Percentiles rank a stretch among this genome's conserved stretches.
These are phyloP conservation scores for Acleris holmiana DNA, from an alignment of 2,888 invertebrate species.

Conservation along the genomic window DNA sequence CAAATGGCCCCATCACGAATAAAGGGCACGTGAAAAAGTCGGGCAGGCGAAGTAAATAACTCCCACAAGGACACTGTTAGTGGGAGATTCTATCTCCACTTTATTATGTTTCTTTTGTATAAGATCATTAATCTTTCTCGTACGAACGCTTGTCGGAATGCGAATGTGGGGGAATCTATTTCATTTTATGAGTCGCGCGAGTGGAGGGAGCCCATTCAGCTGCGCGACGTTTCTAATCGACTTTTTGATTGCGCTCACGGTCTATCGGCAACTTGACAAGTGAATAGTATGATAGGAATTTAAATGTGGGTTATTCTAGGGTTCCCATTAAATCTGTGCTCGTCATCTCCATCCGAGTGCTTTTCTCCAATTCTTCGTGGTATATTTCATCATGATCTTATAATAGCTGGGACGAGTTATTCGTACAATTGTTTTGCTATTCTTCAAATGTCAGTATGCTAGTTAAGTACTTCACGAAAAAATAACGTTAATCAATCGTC, in stretches of 20 bases:
- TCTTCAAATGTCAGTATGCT: too few relatives aligned
- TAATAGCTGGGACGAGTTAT: too few relatives aligned
- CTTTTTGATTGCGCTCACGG: slow-evolving; percentile 81
- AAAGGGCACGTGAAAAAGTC: slow-evolving; percentile 80
- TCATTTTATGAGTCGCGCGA: slow-evolving; percentile 83
- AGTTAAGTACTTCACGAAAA: too few relatives aligned
- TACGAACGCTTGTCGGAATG: slow-evolving; percentile 85
- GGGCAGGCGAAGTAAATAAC: slow-evolving; percentile 79
- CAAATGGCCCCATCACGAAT: slow-evolving; percentile 60
- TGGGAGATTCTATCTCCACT: slow-evolving; percentile 83
- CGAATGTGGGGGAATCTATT: slow-evolving; percentile 85
- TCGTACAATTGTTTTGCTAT: too few relatives aligned
- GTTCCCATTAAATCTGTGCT: background rate
- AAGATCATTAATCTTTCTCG: slow-evolving; percentile 84
- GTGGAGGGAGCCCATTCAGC: slow-evolving; percentile 79
- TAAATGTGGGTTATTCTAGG: slow-evolving; percentile 51
- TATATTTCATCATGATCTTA: too few relatives aligned
- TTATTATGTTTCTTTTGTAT: slow-evolving; percentile 84
- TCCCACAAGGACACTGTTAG: slow-evolving; percentile 84
- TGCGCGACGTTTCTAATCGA: slow-evolving; percentile 83
- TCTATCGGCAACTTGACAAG: slow-evolving; percentile 64
- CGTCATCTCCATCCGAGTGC: background rate
- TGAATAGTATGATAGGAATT: slow-evolving; percentile 55
- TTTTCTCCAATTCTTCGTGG: too few relatives aligned
- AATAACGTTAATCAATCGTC: too few relatives aligned